Percentiles rank a stretch among this genome's conserved stretches.
These are phyloP conservation scores for Eupsilia transversa DNA, from an alignment of 2,888 invertebrate species.

Conservation along the genomic window DNA sequence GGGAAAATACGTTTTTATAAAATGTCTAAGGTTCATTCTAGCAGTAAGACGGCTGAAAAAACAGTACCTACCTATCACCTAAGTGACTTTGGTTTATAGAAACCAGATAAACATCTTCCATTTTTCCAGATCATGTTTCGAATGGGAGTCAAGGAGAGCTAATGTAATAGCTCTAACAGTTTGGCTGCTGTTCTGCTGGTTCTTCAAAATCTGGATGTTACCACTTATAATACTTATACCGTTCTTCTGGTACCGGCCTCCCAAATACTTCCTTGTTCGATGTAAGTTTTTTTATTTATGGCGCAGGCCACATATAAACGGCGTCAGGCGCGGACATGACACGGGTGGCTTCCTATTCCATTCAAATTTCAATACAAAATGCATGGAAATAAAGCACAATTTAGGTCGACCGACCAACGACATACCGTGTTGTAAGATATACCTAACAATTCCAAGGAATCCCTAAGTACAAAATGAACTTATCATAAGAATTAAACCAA, in stretches of 20 bases:
- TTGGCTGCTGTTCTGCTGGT: slow-evolving; percentile 96
- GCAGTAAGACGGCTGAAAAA: neutral
- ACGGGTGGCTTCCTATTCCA: too few relatives aligned
- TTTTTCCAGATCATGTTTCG: slow-evolving; percentile 95
- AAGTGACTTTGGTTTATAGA: neutral
- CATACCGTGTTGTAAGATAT: too few relatives aligned
- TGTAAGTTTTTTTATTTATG: slow-evolving; percentile 78
- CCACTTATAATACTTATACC: slow-evolving; percentile 95
- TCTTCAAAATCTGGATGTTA: slow-evolving; percentile 98
- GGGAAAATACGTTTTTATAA: neutral
- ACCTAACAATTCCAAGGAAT: too few relatives aligned
- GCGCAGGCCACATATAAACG: too few relatives aligned
- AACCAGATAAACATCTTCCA: neutral
- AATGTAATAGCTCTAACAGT: slow-evolving; percentile 94
- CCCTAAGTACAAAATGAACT: too few relatives aligned
- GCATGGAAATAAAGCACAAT: too few relatives aligned
- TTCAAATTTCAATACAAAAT: too few relatives aligned
- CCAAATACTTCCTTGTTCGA: slow-evolving; percentile 74
- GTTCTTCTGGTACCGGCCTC: slow-evolving; percentile 91
- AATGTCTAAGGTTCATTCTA: too few relatives aligned
- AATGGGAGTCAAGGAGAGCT: slow-evolving; percentile 97
- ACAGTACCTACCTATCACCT: neutral
- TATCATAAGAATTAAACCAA: too few relatives aligned
- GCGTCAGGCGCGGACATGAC: too few relatives aligned
- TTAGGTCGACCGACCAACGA: too few relatives aligned